Percentiles rank a stretch among this genome's conserved stretches.
Evolutionary conservation across 2,113 vertebrate species (phyloP).

Genomic region (Probosciger aterrimus): DNA sequence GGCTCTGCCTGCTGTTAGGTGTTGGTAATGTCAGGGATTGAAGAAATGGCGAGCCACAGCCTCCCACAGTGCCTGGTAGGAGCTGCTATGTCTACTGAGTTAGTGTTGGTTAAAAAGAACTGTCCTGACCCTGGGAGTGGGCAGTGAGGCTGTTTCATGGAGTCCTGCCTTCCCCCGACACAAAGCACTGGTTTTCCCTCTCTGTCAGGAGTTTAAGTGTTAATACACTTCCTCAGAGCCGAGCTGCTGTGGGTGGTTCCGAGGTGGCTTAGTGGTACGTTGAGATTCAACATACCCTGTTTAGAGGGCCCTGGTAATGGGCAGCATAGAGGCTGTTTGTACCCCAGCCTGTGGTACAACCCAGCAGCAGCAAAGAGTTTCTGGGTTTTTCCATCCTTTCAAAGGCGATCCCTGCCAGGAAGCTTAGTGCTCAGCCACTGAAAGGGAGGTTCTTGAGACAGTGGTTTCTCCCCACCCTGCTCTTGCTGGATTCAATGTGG

Average conservation of each 20-base stretch:
- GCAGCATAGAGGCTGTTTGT: neutral
- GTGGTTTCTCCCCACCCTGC: neutral
- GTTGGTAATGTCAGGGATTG: neutral
- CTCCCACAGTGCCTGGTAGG: neutral
- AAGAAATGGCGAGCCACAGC: neutral
- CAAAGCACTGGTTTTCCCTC: neutral
- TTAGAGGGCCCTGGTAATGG: neutral
- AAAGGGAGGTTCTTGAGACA: neutral
- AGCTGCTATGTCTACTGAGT: neutral
- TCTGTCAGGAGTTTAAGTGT: neutral
- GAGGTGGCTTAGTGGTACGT: neutral
- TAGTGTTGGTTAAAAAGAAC: neutral
- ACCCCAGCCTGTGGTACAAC: neutral
- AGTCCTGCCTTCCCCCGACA: neutral
- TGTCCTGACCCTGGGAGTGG: neutral
- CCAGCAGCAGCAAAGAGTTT: neutral
- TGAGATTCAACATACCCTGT: accelerated
- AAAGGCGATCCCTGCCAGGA: neutral
- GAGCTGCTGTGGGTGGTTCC: neutral
- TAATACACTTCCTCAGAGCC: accelerated
- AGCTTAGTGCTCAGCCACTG: neutral
- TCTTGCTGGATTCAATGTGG: neutral
- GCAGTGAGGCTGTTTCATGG: neutral
- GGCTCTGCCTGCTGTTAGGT: neutral
- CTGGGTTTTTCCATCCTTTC: neutral